These are phyloP conservation scores for Epistrophella euchroma DNA, from an alignment of 2,888 invertebrate species.

Conservation along the genomic window DNA sequence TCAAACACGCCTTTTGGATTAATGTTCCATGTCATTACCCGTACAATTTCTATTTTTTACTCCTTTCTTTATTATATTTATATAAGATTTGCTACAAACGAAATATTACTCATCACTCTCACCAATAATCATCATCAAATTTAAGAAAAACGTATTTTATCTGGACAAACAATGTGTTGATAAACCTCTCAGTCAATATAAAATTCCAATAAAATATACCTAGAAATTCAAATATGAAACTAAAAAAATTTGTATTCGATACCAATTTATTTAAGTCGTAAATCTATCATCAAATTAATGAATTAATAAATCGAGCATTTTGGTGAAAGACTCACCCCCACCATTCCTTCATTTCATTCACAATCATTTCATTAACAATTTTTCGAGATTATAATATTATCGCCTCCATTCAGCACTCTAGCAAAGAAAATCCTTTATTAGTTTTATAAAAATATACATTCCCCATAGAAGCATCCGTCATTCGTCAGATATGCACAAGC, in stretches of 20 bases:
- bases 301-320: not conserved
- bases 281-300: not conserved
- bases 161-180: too few relatives aligned
- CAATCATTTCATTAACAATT: conserved; percentile 5
- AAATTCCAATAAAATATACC: not conserved
- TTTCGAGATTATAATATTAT: conserved; percentile 4
- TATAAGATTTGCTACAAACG: not conserved
- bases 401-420: conserved; percentile 12
- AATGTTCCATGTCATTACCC: too few relatives aligned
- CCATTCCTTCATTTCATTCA: too few relatives aligned
- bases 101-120: not conserved
- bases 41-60: too few relatives aligned
- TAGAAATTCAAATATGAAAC: not conserved
- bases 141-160: too few relatives aligned
- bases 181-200: not conserved
- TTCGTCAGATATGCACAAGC: conserved; percentile 59
- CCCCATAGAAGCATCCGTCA: conserved; percentile 49
- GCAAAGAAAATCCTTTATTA: conserved; percentile 45
- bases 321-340: not conserved
- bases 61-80: not conserved
- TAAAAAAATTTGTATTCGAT: not conserved
- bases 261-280: not conserved
- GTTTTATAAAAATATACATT: conserved; percentile 35
- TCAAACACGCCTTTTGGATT: too few relatives aligned
- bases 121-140: too few relatives aligned